Evolutionary conservation across 2,797 vertebrate genomes (phyloP).

Genomic region (Sebastes paucispinis): DNA sequence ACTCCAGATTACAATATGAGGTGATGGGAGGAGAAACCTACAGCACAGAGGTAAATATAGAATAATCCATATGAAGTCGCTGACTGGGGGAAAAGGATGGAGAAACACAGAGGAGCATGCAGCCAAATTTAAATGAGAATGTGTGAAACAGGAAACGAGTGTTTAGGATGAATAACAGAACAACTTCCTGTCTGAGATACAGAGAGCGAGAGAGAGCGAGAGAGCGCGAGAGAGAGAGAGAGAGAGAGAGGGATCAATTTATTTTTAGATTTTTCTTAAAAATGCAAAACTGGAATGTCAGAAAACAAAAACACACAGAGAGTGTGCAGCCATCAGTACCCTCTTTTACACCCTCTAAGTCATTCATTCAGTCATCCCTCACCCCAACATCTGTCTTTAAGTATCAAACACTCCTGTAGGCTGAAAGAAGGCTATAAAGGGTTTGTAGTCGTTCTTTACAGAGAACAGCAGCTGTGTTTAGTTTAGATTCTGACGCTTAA

Average conservation of each 20-base stretch:
- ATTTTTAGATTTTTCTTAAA: slow-evolving; percentile 59
- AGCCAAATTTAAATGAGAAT: slow-evolving; percentile 42
- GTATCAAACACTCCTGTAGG: neutral
- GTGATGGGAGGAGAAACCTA: neutral
- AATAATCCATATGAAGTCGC: neutral
- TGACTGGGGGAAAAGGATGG: neutral
- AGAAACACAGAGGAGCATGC: neutral
- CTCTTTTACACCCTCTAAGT: neutral
- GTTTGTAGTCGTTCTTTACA: too few species aligned
- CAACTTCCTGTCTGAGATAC: slow-evolving; percentile 67
- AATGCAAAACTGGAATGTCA: slow-evolving; percentile 49
- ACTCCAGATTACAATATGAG: neutral
- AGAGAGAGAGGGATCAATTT: neutral
- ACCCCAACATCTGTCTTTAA: neutral
- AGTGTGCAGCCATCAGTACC: neutral
- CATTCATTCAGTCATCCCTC: neutral
- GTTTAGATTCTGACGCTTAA: neutral
- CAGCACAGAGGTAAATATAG: neutral
- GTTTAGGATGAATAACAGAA: slow-evolving; percentile 69
- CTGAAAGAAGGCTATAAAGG: neutral
- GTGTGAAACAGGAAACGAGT: slow-evolving; percentile 76
- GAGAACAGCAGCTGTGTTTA: neutral
- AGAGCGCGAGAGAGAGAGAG: neutral
- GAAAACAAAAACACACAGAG: slow-evolving; percentile 29
- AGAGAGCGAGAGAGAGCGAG: neutral